Evolutionary conservation across 1,140 invertebrate genomes (phyloP), one percentile per base, ranked within the genome.

Genomic region (Drosophila repletoides): DNA sequence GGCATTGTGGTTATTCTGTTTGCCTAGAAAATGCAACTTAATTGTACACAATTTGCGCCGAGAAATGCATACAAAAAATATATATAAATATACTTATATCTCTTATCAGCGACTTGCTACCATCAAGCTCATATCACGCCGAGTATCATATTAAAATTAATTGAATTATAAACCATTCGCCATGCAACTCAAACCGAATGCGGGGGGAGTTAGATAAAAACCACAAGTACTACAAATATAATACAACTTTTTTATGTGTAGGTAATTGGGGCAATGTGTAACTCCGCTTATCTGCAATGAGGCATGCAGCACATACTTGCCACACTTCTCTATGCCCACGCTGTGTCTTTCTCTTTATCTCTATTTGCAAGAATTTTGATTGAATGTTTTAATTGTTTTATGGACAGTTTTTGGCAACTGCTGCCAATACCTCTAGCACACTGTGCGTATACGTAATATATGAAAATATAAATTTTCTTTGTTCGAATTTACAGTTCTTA

Each of bases 91-190:
- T 15, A n/a, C 34, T n/a, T n/a, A n/a, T n/a, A 19, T 77, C 49
- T 56, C 55, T 58, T 84, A 75, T 66, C 79, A 66, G 64, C 40
- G 26, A 46, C 19, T 48, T 22, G 48, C 63, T 43, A 53, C 59
- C 28, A 53, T 41, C 28, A 10, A 40, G 22, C 40, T n/a, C 31
- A 24, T 61, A 63, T 68, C 63, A 52, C 38, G 12, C n/a, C 52
- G 40, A 40, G 56, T 76, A 83, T 83, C 73, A 55, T 58, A 83
- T 84, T 77, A 74, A 73, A 84, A 75, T 69, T 86, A 84, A 84
- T 84, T 84, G 52, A 84, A 84, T 86, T 84, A 86, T 63, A 74
- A 77, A 59, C 52, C 41, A 60, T 58, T 51, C 33, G 52, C 46
- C 56, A 71, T 24, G 34, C 19, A 34, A 15, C 12, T 33, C 22